Evolutionary conservation across 2,113 vertebrate genomes (phyloP).

Genomic region (Turdus rufiventris): DNA sequence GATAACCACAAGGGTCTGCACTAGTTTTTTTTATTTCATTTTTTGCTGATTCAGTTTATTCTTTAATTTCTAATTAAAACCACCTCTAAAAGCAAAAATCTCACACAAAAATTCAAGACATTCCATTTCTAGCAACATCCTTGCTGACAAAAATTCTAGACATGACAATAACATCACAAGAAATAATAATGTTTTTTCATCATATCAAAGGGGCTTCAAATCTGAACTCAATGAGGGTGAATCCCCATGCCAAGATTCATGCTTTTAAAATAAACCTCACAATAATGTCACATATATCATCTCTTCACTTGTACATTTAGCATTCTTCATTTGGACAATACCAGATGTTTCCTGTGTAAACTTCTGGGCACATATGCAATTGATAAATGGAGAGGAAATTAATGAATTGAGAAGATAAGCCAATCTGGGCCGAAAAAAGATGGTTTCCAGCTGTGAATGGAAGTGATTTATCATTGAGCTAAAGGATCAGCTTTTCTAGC

Average conservation of each 20-base stretch:
- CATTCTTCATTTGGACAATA: slow-evolving; percentile 20
- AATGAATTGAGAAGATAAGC: slow-evolving; percentile 63
- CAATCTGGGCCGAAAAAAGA: slow-evolving; percentile 22
- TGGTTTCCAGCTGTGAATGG: slow-evolving; percentile 60
- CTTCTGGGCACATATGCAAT: slow-evolving; percentile 40
- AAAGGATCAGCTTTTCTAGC: slow-evolving; percentile 59
- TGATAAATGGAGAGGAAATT: slow-evolving; percentile 62
- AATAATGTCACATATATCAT: not conserved
- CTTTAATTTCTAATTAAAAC: not conserved
- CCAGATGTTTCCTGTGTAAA: slow-evolving; percentile 57
- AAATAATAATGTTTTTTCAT: not conserved
- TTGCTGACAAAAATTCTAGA: not conserved
- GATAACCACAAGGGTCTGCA: not conserved
- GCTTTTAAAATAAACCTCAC: not conserved
- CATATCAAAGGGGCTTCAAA: not conserved
- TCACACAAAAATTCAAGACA: not conserved
- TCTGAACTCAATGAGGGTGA: not conserved
- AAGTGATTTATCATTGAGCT: slow-evolving; percentile 61
- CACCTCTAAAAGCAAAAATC: not conserved
- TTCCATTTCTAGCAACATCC: not conserved
- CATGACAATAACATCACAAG: not conserved
- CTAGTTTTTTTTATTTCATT: not conserved
- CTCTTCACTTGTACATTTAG: not conserved
- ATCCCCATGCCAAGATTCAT: not conserved
- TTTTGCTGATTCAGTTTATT: not conserved